A percentile compares a stretch with the other conserved stretches of the same genome.
phyloP scores from a whole-genome alignment of 2,797 vertebrate genomes.

The Phrynocephalus vlangalii region DNA sequence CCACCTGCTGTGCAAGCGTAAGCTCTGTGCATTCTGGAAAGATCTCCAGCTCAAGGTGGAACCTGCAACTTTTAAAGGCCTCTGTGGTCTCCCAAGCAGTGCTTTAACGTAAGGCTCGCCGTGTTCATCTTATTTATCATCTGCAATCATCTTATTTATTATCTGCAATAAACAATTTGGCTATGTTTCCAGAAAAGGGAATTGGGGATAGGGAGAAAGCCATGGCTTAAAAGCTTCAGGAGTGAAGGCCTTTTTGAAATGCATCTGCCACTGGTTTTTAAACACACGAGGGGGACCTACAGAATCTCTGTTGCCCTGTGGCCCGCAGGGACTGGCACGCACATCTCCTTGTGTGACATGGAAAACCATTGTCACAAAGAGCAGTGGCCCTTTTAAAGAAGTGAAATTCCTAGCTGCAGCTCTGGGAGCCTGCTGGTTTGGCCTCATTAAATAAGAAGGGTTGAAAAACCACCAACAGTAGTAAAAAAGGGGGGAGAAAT shows the following conservation, averaged over 20 bases:
- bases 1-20: no score
- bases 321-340: conserved; percentile 30
- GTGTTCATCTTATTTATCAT: conserved; percentile 38
- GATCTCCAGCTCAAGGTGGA: no score
- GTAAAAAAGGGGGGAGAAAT: conserved; percentile 31
- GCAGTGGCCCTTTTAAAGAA: conserved; percentile 36
- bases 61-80: background rate
- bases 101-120: background rate
- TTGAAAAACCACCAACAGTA: conserved; percentile 40
- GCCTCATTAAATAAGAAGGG: conserved; percentile 57
- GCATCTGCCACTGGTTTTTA: conserved; percentile 38
- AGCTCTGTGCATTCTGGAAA: no score
- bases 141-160: no score
- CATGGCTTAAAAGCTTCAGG: conserved; percentile 37
- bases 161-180: conserved; percentile 52
- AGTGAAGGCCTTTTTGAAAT: conserved; percentile 24
- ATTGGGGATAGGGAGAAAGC: background rate
- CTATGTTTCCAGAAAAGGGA: conserved; percentile 64
- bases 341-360: conserved; percentile 50
- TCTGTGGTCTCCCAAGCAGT: background rate
- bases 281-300: conserved; percentile 43
- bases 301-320: conserved; percentile 26
- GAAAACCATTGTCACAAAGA: conserved; percentile 59
- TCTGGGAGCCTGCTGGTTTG: conserved; percentile 73
- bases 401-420: conserved; percentile 35